Base-by-base conservation (phyloP, 2,113 vertebrate genomes). In the Caranx ignobilis region DNA sequence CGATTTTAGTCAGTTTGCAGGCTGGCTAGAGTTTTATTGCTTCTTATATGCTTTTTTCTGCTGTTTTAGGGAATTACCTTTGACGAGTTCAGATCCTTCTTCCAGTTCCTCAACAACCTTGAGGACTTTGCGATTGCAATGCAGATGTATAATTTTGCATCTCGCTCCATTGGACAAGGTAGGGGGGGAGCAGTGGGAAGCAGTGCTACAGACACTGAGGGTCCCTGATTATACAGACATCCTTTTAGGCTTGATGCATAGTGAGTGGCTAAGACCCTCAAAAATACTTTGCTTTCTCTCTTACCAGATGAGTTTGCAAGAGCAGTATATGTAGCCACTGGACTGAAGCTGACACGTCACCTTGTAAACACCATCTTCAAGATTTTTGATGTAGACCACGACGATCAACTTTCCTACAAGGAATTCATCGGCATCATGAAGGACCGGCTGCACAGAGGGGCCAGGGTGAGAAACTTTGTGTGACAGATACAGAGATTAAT, bases 381-480 rank as follows among this genome's bases (percentile, higher is more conserved):
- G 94, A 99, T 99, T 91, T 99, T 99, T 91, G 98, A 99, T 41
- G 97, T 98, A 0, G 98, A 99, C 93, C 97, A 96, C 82, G 98
- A 99, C 59, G 97, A 99, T 92, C 97, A 99, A 88, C 90, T 99
- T 88, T 99, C 97, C 90, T 97, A 99, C 56, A 99, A 99, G 93
- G 98, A 99, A 94, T 99, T 99, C 93, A 97, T 99, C 0, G 97
- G 98, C 80, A 97, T 99, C 92, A 99, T 99, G 97, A 99, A 99
- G 94, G 98, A 99, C 94, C 95, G 98, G 61, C 96, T 99, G 85
- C 97, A 97, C 90, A 95, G 98, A 78, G 98, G 98, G 82, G 96
- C 94, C 84, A 95, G 97, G 96, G 98, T 99, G 94, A 97, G 92
- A 89, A 47, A 37, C 31, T 52, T 16, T 57, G 48, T 74, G 52